phyloP scores from a whole-genome alignment of 2,888 invertebrate genomes.

The Dryadula phaetusa region DNA sequence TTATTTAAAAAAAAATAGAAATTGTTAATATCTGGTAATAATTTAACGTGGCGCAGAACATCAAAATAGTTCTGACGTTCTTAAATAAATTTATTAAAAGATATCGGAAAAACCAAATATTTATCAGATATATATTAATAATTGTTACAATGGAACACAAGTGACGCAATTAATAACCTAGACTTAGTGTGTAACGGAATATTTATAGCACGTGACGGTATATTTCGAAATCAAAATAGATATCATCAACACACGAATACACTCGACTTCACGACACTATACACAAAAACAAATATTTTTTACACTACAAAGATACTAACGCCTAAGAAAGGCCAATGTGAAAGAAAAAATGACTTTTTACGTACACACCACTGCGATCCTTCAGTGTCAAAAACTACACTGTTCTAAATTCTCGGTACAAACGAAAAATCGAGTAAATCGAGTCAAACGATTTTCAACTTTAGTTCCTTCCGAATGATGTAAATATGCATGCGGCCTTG shows the following conservation, averaged over 20 bases:
- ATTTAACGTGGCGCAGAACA: no score
- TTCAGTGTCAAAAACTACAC: conserved; percentile 28
- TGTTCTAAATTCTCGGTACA: conserved; percentile 27
- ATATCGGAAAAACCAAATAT: neutral
- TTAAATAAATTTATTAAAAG: neutral
- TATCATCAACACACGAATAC: conserved; percentile 13
- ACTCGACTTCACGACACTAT: conserved; percentile 9
- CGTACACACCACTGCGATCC: conserved; percentile 21
- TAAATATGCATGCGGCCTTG: conserved; percentile 44
- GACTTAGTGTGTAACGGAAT: conserved; percentile 4
- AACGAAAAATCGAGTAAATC: conserved; percentile 27
- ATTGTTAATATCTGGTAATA: no score
- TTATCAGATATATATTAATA: neutral
- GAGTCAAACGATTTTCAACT: conserved; percentile 34
- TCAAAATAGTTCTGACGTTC: no score
- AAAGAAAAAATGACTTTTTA: neutral
- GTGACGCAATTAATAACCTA: conserved; percentile 6
- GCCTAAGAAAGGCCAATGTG: neutral
- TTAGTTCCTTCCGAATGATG: conserved; percentile 35
- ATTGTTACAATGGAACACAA: neutral
- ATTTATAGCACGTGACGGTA: conserved; percentile 26
- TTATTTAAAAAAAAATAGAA: no score
- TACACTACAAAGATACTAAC: conserved; percentile 3
- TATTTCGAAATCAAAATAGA: conserved; percentile 18
- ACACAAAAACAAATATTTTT: neutral